Conservation (phyloP, 2,888 invertebrate species). For the Polyploca ridens region DNA sequence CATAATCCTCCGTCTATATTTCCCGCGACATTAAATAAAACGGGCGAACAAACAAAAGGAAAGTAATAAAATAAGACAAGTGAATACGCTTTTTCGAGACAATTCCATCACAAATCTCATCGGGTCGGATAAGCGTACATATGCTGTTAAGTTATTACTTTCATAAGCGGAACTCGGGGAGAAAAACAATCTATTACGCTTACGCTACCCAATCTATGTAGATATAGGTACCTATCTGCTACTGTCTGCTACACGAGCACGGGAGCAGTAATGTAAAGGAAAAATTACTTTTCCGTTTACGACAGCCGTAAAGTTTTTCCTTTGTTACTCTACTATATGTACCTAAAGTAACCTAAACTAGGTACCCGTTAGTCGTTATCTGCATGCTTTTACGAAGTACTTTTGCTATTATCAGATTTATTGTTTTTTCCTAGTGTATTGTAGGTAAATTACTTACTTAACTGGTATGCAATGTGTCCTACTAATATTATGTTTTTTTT, state of each 20-base stretch:
- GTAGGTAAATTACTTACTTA: no score
- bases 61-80: conserved; percentile 21
- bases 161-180: conserved; percentile 45
- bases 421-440: no score
- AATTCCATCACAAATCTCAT: conserved; percentile 36
- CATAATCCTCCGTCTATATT: conserved; percentile 1
- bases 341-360: neutral
- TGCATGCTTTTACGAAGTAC: neutral
- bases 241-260: neutral
- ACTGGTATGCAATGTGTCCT: no score
- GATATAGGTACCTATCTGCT: neutral
- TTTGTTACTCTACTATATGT: conserved; percentile 10
- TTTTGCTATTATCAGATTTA: neutral
- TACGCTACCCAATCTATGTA: neutral
- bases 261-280: conserved; percentile 8
- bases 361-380: neutral
- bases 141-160: conserved; percentile 51
- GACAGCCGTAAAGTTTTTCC: conserved; percentile 29
- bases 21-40: conserved; percentile 13
- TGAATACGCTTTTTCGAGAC: conserved; percentile 21
- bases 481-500: neutral
- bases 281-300: conserved; percentile 27
- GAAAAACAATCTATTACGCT: conserved; percentile 41
- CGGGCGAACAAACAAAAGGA: conserved; percentile 20
- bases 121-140: conserved; percentile 32